Percentiles rank a stretch among this genome's conserved stretches.
Evolutionary conservation across 2,113 vertebrate genomes (phyloP).

Genomic region (Rhabdomys dilectus): DNA sequence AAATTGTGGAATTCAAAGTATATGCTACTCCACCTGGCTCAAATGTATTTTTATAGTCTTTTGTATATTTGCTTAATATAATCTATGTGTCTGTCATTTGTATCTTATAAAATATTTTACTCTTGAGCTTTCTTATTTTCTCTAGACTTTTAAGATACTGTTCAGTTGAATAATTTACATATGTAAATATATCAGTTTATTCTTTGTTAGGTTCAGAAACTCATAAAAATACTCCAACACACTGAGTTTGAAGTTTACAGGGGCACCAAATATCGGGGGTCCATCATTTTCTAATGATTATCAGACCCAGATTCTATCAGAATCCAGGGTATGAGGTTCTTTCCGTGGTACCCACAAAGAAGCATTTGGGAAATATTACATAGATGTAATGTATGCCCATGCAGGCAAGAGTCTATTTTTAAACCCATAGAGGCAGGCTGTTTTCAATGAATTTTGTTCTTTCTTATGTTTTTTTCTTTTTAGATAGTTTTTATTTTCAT

Average conservation of each 20-base stretch:
- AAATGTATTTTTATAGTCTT: not conserved
- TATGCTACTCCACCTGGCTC: not conserved
- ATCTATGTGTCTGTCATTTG: not conserved
- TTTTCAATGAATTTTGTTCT: not conserved
- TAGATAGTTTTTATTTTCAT: not conserved
- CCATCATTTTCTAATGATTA: not conserved
- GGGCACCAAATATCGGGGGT: not conserved
- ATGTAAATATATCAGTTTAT: not conserved
- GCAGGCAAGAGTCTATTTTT: not conserved
- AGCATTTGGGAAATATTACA: not conserved
- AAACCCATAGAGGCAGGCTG: not conserved
- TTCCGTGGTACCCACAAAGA: not conserved
- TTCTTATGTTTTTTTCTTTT: not conserved
- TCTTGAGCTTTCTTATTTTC: too few relatives aligned
- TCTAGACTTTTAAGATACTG: not conserved
- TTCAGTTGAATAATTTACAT: not conserved
- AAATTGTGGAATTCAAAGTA: not conserved
- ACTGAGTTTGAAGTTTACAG: not conserved
- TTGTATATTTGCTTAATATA: not conserved
- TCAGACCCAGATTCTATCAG: not conserved
- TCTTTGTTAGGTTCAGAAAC: not conserved
- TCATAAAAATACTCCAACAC: not conserved
- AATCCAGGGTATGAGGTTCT: not conserved
- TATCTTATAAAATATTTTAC: not conserved
- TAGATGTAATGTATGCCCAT: not conserved